Evolutionary conservation across 2,888 invertebrate species (phyloP).

Genomic region (Platerodrilus igneus): DNA sequence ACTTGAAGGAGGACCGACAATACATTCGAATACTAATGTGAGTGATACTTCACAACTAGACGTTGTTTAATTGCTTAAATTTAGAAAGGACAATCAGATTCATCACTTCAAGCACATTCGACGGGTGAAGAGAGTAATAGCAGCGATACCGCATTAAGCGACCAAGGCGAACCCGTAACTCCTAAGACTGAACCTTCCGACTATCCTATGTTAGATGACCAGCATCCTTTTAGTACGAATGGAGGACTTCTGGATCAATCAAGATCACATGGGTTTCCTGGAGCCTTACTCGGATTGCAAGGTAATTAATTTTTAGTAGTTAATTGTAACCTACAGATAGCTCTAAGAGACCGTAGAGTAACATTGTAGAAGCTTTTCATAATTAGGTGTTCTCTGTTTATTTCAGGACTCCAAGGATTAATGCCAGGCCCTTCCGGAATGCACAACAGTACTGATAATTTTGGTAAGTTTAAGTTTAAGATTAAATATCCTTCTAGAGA

Average conservation of each 20-base stretch:
- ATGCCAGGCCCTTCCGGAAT: slow-evolving; percentile 85
- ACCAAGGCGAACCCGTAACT: slow-evolving; percentile 60
- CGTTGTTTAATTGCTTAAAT: too few relatives aligned
- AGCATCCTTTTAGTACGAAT: slow-evolving; percentile 59
- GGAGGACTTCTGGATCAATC: slow-evolving; percentile 59
- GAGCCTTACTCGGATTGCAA: slow-evolving; percentile 74
- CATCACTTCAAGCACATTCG: slow-evolving; percentile 61
- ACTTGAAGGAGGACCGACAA: slow-evolving; percentile 67
- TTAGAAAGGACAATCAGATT: slow-evolving; percentile 55
- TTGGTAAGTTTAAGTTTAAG: slow-evolving; percentile 54
- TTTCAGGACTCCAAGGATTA: slow-evolving; percentile 63
- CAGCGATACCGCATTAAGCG: slow-evolving; percentile 75
- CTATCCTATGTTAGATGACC: slow-evolving; percentile 61
- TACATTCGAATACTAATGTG: slow-evolving; percentile 53
- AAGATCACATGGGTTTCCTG: slow-evolving; percentile 71
- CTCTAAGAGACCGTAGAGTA: too few relatives aligned
- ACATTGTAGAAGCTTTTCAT: neutral
- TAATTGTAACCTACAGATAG: neutral
- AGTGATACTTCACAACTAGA: too few relatives aligned
- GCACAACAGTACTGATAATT: slow-evolving; percentile 67
- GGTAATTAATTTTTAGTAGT: slow-evolving; percentile 49
- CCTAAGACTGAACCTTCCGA: slow-evolving; percentile 73
- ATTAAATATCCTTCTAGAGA: too few relatives aligned
- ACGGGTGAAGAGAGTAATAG: slow-evolving; percentile 81
- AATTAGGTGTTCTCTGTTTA: slow-evolving; percentile 16